Conservation (phyloP, 2,888 invertebrate genomes). For the Stenchaetothrips biformis region DNA sequence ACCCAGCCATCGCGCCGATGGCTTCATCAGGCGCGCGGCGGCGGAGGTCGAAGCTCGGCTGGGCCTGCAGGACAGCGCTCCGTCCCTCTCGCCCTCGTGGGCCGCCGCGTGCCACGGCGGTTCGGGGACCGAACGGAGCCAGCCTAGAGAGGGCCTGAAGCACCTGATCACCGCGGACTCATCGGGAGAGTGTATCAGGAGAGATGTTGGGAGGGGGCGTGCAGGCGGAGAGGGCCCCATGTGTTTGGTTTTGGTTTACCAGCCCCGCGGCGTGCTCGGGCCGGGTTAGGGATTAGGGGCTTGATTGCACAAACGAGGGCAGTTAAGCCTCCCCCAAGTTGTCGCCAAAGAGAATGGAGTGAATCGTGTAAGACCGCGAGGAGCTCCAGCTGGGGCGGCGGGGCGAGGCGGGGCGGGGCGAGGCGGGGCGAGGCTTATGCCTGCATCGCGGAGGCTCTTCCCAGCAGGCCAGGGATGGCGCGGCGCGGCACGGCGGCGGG, state of each 20-base stretch:
- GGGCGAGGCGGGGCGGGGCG: background rate
- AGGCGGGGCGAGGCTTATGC: background rate
- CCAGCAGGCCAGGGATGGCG: background rate
- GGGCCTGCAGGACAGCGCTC: too few species aligned
- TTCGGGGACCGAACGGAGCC: too few species aligned
- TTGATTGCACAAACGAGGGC: conserved; percentile 1
- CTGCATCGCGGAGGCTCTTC: too few species aligned
- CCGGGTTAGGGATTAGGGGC: background rate
- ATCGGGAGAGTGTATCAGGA: too few species aligned
- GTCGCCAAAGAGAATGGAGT: background rate
- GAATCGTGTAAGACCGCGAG: background rate
- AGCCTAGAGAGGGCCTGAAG: too few species aligned
- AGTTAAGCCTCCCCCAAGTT: background rate
- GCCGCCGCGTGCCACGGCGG: background rate
- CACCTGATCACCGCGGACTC: too few species aligned
- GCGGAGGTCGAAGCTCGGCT: too few species aligned
- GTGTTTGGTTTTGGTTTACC: too few species aligned
- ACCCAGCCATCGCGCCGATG: background rate
- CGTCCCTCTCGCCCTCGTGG: too few species aligned
- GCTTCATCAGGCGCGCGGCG: background rate
- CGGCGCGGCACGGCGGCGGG: background rate
- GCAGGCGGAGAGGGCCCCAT: too few species aligned
- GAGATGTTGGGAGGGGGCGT: too few species aligned
- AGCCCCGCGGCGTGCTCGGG: too few species aligned
- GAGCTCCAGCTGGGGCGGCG: background rate